A percentile compares a stretch with the other conserved stretches of the same genome.
Evolutionary conservation across 2,888 invertebrate species (phyloP).

Genomic region (Nudaria mundana): DNA sequence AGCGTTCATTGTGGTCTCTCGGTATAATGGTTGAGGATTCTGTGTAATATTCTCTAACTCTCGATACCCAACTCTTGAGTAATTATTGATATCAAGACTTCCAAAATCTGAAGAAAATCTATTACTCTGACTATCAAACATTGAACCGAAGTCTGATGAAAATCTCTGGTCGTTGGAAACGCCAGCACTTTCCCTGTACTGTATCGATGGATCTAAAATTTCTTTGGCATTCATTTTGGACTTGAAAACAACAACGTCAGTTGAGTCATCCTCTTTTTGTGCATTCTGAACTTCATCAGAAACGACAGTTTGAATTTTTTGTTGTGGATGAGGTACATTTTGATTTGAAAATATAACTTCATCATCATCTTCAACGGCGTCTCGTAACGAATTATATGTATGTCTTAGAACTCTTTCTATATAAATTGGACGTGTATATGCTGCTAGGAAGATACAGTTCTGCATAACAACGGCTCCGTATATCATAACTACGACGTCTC

Average conservation of each 20-base stretch:
- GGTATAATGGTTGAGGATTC: constrained; percentile 77
- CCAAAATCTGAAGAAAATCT: constrained; percentile 44
- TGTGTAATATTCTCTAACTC: constrained; percentile 67
- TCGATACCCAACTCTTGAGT: constrained; percentile 57
- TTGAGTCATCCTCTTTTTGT: constrained; percentile 57
- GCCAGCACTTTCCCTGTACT: constrained; percentile 48
- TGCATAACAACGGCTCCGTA: constrained; percentile 82
- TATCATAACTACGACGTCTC: constrained; percentile 73
- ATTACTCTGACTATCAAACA: constrained; percentile 38
- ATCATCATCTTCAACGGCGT: constrained; percentile 76
- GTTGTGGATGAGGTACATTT: constrained; percentile 22
- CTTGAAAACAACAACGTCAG: constrained; percentile 68
- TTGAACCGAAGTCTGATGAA: constrained; percentile 56
- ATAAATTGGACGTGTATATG: constrained; percentile 79
- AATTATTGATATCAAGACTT: constrained; percentile 48
- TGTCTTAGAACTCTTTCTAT: constrained; percentile 68
- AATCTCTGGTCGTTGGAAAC: constrained; percentile 44
- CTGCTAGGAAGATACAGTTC: constrained; percentile 75
- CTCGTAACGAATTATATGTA: constrained; percentile 71
- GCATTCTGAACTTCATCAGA: constrained; percentile 22
- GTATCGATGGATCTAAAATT: constrained; percentile 60
- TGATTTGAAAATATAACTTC: constrained; percentile 80
- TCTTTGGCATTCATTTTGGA: constrained; percentile 63
- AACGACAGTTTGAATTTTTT: constrained; percentile 4
- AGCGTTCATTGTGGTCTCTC: constrained; percentile 77